These are phyloP conservation scores for Drosophila mauritiana DNA, from an alignment of 1,140 invertebrate genomes.

Conservation along the genomic window DNA sequence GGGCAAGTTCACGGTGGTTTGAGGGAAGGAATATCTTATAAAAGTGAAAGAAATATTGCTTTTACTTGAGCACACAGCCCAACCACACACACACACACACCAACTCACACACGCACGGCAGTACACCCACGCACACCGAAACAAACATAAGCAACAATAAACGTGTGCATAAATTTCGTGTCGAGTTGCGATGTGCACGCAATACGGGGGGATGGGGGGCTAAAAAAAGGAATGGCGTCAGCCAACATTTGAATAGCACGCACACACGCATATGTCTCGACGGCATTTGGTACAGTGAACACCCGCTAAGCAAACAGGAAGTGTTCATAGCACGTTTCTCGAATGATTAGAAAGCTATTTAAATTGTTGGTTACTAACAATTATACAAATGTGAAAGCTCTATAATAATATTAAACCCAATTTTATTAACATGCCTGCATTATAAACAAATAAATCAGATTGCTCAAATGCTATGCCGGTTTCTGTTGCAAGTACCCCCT, in stretches of 20 bases:
- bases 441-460: too few relatives aligned
- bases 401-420: background rate
- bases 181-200: slow-evolving; percentile 52
- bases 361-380: background rate
- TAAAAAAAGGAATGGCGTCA: slow-evolving; percentile 72
- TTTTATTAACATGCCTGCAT: too few relatives aligned
- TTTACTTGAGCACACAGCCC: slow-evolving; percentile 33
- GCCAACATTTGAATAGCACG: slow-evolving; percentile 77
- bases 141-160: slow-evolving; percentile 64
- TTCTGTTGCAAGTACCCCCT: background rate
- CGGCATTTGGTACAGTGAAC: slow-evolving; percentile 31
- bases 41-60: slow-evolving; percentile 59
- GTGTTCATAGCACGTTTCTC: too few relatives aligned
- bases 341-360: background rate
- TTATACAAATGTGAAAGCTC: too few relatives aligned
- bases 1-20: slow-evolving; percentile 49
- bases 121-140: slow-evolving; percentile 23
- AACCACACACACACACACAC: slow-evolving; percentile 4
- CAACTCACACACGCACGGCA: background rate
- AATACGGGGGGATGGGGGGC: slow-evolving; percentile 19
- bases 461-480: too few relatives aligned
- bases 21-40: slow-evolving; percentile 30
- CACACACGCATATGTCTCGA: slow-evolving; percentile 56
- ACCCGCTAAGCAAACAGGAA: background rate
- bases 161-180: slow-evolving; percentile 72